Evolutionary conservation across 2,113 vertebrate genomes (phyloP), one percentile per base, ranked within the genome.

Genomic region (Sardina pilchardus): DNA sequence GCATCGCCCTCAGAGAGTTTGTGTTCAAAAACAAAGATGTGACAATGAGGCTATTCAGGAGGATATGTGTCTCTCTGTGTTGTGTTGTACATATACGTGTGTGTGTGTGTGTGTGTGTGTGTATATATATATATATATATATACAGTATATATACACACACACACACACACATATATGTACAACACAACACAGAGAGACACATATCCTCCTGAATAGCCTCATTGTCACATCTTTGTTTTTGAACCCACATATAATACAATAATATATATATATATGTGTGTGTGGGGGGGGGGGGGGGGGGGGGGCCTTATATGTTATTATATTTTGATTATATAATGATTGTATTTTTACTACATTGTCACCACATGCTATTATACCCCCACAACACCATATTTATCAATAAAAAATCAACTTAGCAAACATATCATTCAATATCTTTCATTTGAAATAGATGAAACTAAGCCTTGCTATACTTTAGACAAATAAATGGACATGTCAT

Each of bases 1-100:
- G 30, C 30, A 19, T 36, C 2, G 30, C 30, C 71, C 10, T 5
- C 30, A 78, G 71, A 78, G 30, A 4, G 71, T 78, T 78, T 78
- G 71, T 78, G 71, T 78, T 78, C 0, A 78, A 78, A 71, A 71
- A 78, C 30, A 36, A 75, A 71, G 63, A 71, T 71, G 63, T 78
- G 30, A 34, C 10, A 5, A 78, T 78, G 14, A 9, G 26, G 63
- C 59, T 63, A 26, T 63, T n/a, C 21, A 63, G 59, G 59, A n/a
- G 59, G 6, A 26, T 63, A 26, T 63, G 4, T 63, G 59, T 63
- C n/a, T 26, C 5, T n/a, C n/a, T n/a, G n/a, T n/a, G n/a, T n/a
- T 71, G 24, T 9, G 26, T 71, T 56, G 53, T 56, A 19, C 3
- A 19, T 17, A 19, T 26, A 26, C 8, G n/a, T 36, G 30, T 34